A percentile compares a stretch with the other conserved stretches of the same genome.
These are phyloP conservation scores for Nymphalis io DNA, from an alignment of 1,140 invertebrate genomes.

Conservation along the genomic window DNA sequence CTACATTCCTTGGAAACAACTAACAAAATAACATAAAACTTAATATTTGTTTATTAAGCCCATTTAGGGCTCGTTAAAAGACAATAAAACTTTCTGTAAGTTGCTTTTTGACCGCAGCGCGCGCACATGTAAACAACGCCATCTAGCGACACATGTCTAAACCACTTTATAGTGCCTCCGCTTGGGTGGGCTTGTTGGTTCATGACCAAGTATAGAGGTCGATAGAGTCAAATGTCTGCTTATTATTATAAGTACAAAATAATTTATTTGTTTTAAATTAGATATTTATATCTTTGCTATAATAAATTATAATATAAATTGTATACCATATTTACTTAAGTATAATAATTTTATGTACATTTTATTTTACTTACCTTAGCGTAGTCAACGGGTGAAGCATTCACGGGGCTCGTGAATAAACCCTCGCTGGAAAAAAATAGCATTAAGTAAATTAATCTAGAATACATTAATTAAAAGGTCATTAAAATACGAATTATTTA, in stretches of 20 bases:
- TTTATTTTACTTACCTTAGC: constrained; percentile 75
- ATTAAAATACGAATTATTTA: too few relatives aligned
- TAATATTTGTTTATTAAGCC: constrained; percentile 33
- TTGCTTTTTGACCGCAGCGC: constrained; percentile 13
- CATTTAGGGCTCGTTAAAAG: constrained; percentile 43
- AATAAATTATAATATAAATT: too few relatives aligned
- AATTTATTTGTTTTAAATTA: too few relatives aligned
- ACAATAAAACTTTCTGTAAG: constrained; percentile 41
- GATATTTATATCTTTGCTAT: too few relatives aligned
- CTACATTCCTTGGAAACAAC: constrained; percentile 16
- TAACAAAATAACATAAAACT: constrained; percentile 26
- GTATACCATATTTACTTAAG: too few relatives aligned
- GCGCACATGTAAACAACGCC: constrained; percentile 49
- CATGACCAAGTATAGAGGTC: constrained; percentile 29
- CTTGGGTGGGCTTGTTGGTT: constrained; percentile 28
- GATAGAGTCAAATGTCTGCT: neutral
- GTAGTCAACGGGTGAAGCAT: constrained; percentile 81
- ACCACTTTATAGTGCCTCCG: constrained; percentile 48
- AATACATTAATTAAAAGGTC: neutral
- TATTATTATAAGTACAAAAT: neutral
- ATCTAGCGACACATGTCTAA: constrained; percentile 53
- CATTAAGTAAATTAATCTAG: neutral
- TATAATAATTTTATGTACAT: neutral
- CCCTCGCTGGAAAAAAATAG: constrained; percentile 82
- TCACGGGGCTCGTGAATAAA: constrained; percentile 82